Evolutionary conservation across 2,888 invertebrate species (phyloP), one percentile per base, ranked within the genome.

Genomic region (Ecliptopera silaceata): DNA sequence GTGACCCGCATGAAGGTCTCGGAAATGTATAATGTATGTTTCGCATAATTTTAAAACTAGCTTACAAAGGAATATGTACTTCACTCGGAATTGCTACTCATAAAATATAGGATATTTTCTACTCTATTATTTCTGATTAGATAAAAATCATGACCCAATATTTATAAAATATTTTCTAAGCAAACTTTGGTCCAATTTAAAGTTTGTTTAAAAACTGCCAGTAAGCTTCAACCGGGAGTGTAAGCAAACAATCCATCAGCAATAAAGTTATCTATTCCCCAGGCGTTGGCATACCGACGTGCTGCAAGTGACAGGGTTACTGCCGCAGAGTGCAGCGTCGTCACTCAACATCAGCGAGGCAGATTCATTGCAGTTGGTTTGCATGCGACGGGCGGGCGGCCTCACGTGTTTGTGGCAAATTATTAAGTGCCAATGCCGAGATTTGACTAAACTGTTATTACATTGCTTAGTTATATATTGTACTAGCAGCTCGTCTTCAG

Each of bases 351-450:
- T 48, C 54, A 54, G 34, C 13, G 2, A 20, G 52, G 48, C 45
- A 44, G 48, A 58, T 58, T 58, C 44, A 58, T 58, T 53, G 48
- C 48, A 36, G 41, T 44, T 45, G 18, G 26, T 43, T 22, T 52
- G 58, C 39, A 49, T 22, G 53, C 52, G 57, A 58, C 58, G 41
- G 4, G 22, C 17, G 45, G 31, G 17, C 44, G 50, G 50, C 50
- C 46, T 50, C 48, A 13, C 44, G 36, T 20, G 39, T 15, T 11
- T n/a, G 34, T 52, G 42, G 31, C 32, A 39, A 42, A 48, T 41
- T 50, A 50, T 46, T 47, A 39, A 52, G 57, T 48, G 48, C 43
- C n/a, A 22, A 41, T 13, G 1, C 12, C 20, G n/a, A 38, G 15
- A 22, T 12, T 20, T 42, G 17, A n/a, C n/a, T n/a, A 31, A 31